Base-by-base conservation (phyloP, 1,140 invertebrate genomes). In the Fragariocoptes setiger region DNA sequence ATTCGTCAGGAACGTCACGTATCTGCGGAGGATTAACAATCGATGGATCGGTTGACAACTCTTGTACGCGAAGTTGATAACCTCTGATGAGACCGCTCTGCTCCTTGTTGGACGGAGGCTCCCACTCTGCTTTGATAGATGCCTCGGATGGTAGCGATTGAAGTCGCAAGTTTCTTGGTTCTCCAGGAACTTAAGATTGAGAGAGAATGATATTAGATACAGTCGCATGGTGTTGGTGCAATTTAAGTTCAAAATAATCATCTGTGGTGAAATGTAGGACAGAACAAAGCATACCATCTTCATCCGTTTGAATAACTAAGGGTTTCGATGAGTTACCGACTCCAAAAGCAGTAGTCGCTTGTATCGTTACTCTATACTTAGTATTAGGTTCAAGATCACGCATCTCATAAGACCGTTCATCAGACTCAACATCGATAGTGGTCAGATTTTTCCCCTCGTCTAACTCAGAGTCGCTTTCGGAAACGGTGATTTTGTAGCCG, bases 21-120 rank as follows among this genome's bases (percentile, higher is more conserved):
- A 53, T 48, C 22, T 52, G 39, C 12, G 53, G 50, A 20, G 53
- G 47, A 35, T 49, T 48, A 21, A 51, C 47, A n/a, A 53, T 40
- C 40, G 51, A 47, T 2, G 50, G 48, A 21, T 77, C 72, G n/a
- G n/a, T n/a, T n/a, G n/a, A n/a, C 8, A 77, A 67, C 67, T 88
- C 85, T 56, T 86, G 79, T 2, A 85, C 73, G 54, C 88, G 78
- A 39, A 95, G 76, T 52, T 90, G 83, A 59, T 92, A 95, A 2
- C 83, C 85, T 21, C 82, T 67, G 48, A 94, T 90, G 39, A 92
- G 72, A n/a, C 86, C 86, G 57, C 92, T 85, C 44, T 76, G 71
- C 48, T 90, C 79, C 52, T 79, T 78, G 44, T 74, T 70, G 40
- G 67, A 64, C 0, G 86, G 86, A 1, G 78, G 74, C 52, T 76